Percentiles rank a stretch among this genome's conserved stretches.
phyloP scores from a whole-genome alignment of 2,888 invertebrate species.

The Sialis lutaria region DNA sequence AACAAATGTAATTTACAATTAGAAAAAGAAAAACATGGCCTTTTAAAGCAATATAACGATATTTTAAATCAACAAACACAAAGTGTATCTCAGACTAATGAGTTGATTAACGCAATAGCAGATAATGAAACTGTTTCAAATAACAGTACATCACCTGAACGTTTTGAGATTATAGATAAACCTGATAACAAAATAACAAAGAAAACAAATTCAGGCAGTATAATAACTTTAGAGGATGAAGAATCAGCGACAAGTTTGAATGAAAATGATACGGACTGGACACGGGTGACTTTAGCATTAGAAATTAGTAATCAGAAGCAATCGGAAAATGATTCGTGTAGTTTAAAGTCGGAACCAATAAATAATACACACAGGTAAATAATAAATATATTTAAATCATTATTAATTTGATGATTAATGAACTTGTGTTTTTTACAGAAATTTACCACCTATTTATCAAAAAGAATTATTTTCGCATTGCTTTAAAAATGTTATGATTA shows the following conservation, averaged over 20 bases:
- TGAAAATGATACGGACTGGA: slow-evolving; percentile 23
- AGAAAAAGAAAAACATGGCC: slow-evolving; percentile 24
- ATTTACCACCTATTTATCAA: slow-evolving; percentile 32
- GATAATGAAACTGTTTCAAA: slow-evolving; percentile 25
- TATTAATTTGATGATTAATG: too few species aligned
- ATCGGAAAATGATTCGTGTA: slow-evolving; percentile 4
- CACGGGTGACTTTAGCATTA: slow-evolving; percentile 20
- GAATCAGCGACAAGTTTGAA: slow-evolving; percentile 20
- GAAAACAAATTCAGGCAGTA: slow-evolving; percentile 14
- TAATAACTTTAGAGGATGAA: slow-evolving; percentile 18
- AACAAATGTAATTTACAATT: slow-evolving; percentile 19
- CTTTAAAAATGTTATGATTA: slow-evolving; percentile 23
- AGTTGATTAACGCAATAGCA: slow-evolving; percentile 10
- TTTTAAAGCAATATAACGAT: slow-evolving; percentile 17
- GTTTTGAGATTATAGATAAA: slow-evolving; percentile 42
- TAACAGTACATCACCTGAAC: slow-evolving; percentile 39
- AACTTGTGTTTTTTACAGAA: slow-evolving; percentile 19
- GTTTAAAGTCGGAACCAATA: slow-evolving; percentile 7
- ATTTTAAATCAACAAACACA: slow-evolving; percentile 10
- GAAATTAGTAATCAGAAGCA: slow-evolving; percentile 2
- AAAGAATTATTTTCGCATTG: slow-evolving; percentile 32
- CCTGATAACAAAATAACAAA: slow-evolving; percentile 12
- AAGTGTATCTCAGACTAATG: slow-evolving; percentile 3
- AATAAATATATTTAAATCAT: background rate
- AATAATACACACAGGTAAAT: slow-evolving; percentile 7